Base-by-base conservation (phyloP, 1,140 invertebrate species). In the Mamestra configurata region DNA sequence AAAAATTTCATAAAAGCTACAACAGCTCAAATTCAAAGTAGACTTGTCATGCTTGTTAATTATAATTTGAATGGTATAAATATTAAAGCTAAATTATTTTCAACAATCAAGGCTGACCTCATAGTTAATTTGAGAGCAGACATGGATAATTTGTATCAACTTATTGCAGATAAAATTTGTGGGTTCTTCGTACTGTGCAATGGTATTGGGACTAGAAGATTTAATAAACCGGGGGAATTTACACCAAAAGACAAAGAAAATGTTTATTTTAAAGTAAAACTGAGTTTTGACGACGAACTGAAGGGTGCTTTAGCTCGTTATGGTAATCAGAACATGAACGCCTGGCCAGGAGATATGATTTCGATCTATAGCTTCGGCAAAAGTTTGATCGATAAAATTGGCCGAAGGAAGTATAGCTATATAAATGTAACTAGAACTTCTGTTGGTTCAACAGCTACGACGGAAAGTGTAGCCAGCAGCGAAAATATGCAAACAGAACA, bases 91-190 rank as follows among this genome's bases (percentile, higher is more conserved):
- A 85, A 82, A 83, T 53, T 88, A 43, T 68, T 79, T 24, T n/a
- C 49, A 8, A 81, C 59, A 8, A 77, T 93, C 49, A 79, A 85
- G 46, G 79, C 88, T 35, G 91, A 94, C 66, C 64, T 93, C 2
- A 72, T 68, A 1, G 81, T 86, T n/a, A 92, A 89, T 43, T 64
- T 91, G 10, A 82, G 86, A 27, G 75, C 88, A 0, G 91, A 94
- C 49, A 77, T 94, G 31, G 86, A 80, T 0, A 90, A 90, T 81
- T 61, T 92, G 15, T 81, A 87, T 82, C 77, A 72, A 4, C 86
- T 89, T 15, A 72, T 86, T 37, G 64, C 71, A 27, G 71, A 79
- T n/a, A 84, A 76, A 79, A 82, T 92, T 22, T 93, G 92, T 79
- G 31, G 37, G 3, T 22, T 59, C 6, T 89, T 89, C 40, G 24